Evolutionary conservation across 2,113 vertebrate species (phyloP).

Genomic region (Capreolus pygargus): DNA sequence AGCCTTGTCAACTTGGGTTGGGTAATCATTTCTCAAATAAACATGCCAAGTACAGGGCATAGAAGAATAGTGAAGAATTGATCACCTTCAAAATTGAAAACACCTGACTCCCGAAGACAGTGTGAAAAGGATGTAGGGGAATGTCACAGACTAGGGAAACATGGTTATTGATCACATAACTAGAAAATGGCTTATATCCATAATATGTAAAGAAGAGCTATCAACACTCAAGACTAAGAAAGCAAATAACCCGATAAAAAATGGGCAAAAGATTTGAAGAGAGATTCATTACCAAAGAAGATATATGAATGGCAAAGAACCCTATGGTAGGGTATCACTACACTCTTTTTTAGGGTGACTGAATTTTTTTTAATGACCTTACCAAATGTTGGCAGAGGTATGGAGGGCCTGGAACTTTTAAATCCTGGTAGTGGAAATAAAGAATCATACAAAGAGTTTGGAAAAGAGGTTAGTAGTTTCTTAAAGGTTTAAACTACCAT

Average conservation of each 20-base stretch:
- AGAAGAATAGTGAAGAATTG: not conserved
- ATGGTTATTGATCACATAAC: not conserved
- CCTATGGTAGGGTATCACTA: not conserved
- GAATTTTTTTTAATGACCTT: not conserved
- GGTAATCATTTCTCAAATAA: not conserved
- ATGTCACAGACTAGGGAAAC: too few species aligned
- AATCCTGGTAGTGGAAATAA: too few species aligned
- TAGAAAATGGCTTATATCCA: not conserved
- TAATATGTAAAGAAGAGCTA: not conserved
- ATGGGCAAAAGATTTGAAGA: not conserved
- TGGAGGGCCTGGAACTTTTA: not conserved
- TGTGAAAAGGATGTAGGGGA: not conserved
- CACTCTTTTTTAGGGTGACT: not conserved
- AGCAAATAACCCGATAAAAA: not conserved
- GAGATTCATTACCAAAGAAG: not conserved
- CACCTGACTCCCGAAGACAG: not conserved
- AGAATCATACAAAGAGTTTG: not conserved
- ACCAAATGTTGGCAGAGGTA: not conserved
- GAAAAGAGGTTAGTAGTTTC: not conserved
- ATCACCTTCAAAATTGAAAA: not conserved
- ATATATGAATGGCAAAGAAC: not conserved
- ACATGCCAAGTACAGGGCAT: accelerated
- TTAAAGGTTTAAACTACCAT: not conserved
- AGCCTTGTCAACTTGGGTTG: not conserved
- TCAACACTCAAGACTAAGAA: not conserved